Evolutionary conservation across 2,797 vertebrate genomes (phyloP), one percentile per base, ranked within the genome.

Genomic region (Mormyrops boulengeri): DNA sequence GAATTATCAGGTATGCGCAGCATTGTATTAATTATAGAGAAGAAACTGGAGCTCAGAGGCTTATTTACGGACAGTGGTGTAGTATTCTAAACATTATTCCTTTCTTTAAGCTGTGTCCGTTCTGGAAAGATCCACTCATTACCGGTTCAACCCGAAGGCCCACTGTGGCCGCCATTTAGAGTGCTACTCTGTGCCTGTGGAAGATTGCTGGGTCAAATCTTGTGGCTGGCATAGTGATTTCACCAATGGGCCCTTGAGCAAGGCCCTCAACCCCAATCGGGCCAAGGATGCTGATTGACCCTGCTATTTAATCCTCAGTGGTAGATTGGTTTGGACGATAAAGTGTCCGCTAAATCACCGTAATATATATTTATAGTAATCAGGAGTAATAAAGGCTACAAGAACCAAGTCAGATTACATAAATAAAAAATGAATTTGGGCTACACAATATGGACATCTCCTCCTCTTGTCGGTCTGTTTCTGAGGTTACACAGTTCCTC

Each of bases 401-500:
- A 44, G 38, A 41, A 80, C 34, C 6, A 80, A n/a, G 73, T 38
- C 12, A 73, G 26, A 41, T n/a, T 3, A 44, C 8, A 1, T n/a
- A 47, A 80, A 80, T 5, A 80, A 44, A 80, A 80, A 80, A 1
- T 0, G 4, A 80, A 80, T 47, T 44, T 80, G 14, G 17, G 73
- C 30, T 7, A 11, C 19, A 19, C 80, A 50, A 2, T 4, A n/a
- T 22, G 19, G 7, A 22, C 7, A 4, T 26, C 38, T 52, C 17
- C 66, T 47, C 12, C 86, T 44, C 30, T n/a, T 38, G 44, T 49
- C 44, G 52, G 73, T 80, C 73, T 19, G 17, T 80, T n/a, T 47
- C 66, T 44, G 69, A 82, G 69, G 86, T 60, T 82, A 60, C 86
- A 60, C 50, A 77, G 38, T 90, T 66, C 53, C 53, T 60, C 50